phyloP scores from a whole-genome alignment of 2,888 invertebrate species.

The Deroplatys truncata region DNA sequence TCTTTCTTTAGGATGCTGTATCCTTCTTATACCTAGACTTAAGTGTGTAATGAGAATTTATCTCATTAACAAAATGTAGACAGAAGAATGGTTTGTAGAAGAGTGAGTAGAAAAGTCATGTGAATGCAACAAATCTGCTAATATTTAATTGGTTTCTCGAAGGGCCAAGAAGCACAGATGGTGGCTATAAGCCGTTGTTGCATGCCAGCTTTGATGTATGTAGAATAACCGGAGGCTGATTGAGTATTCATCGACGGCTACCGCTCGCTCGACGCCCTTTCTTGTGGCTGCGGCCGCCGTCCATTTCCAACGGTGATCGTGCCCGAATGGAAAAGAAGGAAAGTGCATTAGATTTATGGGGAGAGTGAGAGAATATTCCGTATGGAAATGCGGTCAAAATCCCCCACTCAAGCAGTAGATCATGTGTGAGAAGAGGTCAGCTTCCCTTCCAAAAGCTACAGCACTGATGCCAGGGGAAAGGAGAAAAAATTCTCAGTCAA shows the following conservation, averaged over 20 bases:
- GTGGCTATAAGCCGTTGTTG: background rate
- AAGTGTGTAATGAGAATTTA: too few relatives aligned
- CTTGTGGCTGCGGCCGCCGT: slow-evolving; percentile 7
- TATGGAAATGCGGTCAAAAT: slow-evolving; percentile 11
- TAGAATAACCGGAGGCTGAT: slow-evolving; percentile 21
- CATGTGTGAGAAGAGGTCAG: background rate
- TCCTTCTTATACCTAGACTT: too few relatives aligned
- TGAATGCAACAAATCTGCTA: too few relatives aligned
- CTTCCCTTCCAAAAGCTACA: background rate
- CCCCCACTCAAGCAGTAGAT: slow-evolving; percentile 6
- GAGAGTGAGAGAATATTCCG: background rate
- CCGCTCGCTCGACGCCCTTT: slow-evolving; percentile 5
- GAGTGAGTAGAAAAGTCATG: too few relatives aligned
- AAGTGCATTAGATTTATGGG: slow-evolving; percentile 18
- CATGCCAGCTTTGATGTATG: background rate
- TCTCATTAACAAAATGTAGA: too few relatives aligned
- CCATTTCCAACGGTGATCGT: slow-evolving; percentile 7
- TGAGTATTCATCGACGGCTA: slow-evolving; percentile 26
- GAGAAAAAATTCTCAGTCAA: background rate
- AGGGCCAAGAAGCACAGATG: background rate
- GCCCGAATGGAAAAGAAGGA: slow-evolving; percentile 5
- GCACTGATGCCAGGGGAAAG: background rate
- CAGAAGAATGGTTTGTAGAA: too few relatives aligned
- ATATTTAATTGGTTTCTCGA: too few relatives aligned
- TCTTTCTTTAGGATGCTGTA: too few relatives aligned